Percentiles rank a stretch among this genome's conserved stretches.
These are phyloP conservation scores for Pissodes strobi DNA, from an alignment of 1,140 invertebrate species.

Conservation along the genomic window DNA sequence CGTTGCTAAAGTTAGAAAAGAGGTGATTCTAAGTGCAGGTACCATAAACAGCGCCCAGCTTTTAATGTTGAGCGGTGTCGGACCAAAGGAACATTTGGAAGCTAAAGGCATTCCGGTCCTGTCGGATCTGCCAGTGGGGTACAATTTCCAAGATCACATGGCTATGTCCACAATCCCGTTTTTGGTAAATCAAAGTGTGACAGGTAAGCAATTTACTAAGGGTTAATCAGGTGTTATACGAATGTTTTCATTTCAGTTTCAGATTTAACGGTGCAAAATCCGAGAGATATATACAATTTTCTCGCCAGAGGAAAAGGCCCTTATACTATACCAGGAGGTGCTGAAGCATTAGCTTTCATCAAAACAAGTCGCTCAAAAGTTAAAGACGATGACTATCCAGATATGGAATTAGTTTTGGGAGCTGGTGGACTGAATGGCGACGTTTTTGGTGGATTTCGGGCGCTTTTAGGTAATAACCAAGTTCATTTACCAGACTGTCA, in stretches of 20 bases:
- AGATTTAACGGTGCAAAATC: conserved; percentile 75
- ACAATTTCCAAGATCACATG: conserved; percentile 90
- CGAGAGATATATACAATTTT: conserved; percentile 72
- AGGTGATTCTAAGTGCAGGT: conserved; percentile 86
- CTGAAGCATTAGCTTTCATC: conserved; percentile 72
- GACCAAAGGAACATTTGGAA: conserved; percentile 75
- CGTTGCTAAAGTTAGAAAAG: conserved; percentile 75
- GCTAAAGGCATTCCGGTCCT: conserved; percentile 71
- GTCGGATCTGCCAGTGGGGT: conserved; percentile 73
- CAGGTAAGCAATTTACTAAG: conserved; percentile 44
- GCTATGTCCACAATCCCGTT: conserved; percentile 82
- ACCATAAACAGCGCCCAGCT: conserved; percentile 89
- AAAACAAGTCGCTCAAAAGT: conserved; percentile 58
- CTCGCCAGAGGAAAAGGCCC: conserved; percentile 79
- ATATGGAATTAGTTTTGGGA: conserved; percentile 79
- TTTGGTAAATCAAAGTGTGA: conserved; percentile 74
- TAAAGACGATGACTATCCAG: conserved; percentile 62
- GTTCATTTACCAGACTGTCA: neutral
- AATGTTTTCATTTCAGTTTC: conserved; percentile 60
- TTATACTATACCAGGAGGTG: conserved; percentile 82
- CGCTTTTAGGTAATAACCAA: conserved; percentile 65
- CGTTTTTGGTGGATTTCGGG: conserved; percentile 67
- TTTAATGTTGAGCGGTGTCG: conserved; percentile 90
- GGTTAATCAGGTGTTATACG: neutral
- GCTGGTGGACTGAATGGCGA: conserved; percentile 74